Percentiles rank a stretch among this genome's conserved stretches.
Evolutionary conservation across 2,797 vertebrate genomes (phyloP).

Genomic region (Malacoctenus gilli): DNA sequence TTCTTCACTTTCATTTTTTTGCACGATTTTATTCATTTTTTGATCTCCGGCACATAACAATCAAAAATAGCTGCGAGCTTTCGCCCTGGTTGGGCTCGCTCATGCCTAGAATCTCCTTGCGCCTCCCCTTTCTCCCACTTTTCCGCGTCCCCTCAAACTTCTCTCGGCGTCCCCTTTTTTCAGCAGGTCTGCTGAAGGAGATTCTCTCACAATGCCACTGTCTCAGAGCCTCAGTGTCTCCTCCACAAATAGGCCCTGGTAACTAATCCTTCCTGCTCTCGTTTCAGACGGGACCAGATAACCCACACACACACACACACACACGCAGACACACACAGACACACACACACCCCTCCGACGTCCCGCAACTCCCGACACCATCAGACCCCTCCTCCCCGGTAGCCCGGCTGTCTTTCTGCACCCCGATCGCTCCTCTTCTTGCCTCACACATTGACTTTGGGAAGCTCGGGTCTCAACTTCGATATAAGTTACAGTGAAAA

Average conservation of each 20-base stretch:
- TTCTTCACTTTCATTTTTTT: no score
- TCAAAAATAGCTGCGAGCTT: no score
- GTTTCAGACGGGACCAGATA: slow-evolving; percentile 83
- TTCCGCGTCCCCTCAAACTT: slow-evolving; percentile 55
- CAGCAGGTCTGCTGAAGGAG: slow-evolving; percentile 74
- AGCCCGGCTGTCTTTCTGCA: slow-evolving; percentile 61
- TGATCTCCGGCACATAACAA: no score
- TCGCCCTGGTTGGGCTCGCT: no score
- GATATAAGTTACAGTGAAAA: slow-evolving; percentile 70
- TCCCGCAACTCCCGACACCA: slow-evolving; percentile 39
- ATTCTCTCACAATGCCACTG: slow-evolving; percentile 79
- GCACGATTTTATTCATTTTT: no score
- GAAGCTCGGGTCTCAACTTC: slow-evolving; percentile 72
- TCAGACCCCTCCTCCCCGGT: slow-evolving; percentile 69
- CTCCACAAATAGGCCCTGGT: slow-evolving; percentile 83
- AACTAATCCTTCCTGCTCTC: slow-evolving; percentile 80
- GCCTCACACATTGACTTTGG: slow-evolving; percentile 79
- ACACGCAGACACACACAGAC: neutral
- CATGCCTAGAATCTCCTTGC: slow-evolving; percentile 10
- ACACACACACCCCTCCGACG: neutral
- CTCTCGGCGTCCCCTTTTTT: slow-evolving; percentile 55
- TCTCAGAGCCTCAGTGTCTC: slow-evolving; percentile 83
- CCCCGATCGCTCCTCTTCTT: slow-evolving; percentile 61
- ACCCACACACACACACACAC: slow-evolving; percentile 38
- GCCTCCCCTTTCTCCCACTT: slow-evolving; percentile 30